These are phyloP conservation scores for Chloropsis cyanopogon DNA, from an alignment of 2,113 vertebrate genomes.

Conservation along the genomic window DNA sequence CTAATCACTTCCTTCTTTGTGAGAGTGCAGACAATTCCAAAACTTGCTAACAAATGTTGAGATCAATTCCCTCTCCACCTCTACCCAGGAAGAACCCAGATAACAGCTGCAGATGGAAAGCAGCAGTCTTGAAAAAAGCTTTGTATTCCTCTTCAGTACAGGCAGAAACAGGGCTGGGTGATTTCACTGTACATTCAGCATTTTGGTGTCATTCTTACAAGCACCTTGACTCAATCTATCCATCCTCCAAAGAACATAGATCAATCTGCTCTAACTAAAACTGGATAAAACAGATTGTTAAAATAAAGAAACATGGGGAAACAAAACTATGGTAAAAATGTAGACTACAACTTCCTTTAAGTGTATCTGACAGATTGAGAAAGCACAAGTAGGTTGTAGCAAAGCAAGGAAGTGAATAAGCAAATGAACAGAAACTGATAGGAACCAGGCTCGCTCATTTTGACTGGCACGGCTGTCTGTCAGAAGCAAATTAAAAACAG, in stretches of 20 bases:
- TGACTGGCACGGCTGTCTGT: constrained; percentile 10
- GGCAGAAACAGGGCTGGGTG: neutral
- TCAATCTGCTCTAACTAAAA: neutral
- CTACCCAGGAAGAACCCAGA: neutral
- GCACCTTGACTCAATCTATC: neutral
- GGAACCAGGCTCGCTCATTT: neutral
- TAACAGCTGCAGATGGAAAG: neutral
- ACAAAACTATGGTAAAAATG: neutral
- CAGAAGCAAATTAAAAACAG: constrained; percentile 18
- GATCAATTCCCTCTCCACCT: neutral
- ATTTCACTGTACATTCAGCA: neutral
- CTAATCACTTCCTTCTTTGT: neutral
- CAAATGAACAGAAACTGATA: constrained; percentile 14
- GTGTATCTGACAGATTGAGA: neutral
- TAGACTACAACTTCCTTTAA: neutral
- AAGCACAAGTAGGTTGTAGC: constrained; percentile 1
- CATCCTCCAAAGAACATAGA: neutral
- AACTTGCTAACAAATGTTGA: constrained; percentile 26
- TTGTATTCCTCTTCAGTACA: neutral
- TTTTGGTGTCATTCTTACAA: neutral
- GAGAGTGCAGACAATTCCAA: neutral
- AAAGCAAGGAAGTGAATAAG: constrained; percentile 22
- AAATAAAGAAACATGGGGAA: neutral
- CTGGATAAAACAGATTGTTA: neutral
- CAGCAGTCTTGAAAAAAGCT: neutral